These are phyloP conservation scores for Anoura caudifer DNA, from an alignment of 2,113 vertebrate species.

Conservation along the genomic window DNA sequence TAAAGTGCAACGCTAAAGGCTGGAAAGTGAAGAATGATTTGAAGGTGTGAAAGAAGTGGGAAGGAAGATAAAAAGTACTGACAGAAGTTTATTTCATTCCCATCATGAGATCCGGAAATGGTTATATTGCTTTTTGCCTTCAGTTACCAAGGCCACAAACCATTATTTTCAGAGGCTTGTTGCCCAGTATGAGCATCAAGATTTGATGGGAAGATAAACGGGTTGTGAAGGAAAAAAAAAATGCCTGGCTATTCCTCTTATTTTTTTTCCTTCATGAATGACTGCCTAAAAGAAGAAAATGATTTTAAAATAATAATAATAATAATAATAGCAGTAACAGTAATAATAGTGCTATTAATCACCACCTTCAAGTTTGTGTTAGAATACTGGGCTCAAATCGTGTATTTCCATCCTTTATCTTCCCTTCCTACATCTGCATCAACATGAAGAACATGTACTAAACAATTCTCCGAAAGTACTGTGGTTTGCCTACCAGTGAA, in stretches of 20 bases:
- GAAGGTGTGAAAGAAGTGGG: slow-evolving; percentile 51
- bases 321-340: not conserved
- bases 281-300: not conserved
- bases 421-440: not conserved
- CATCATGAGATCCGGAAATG: slow-evolving; percentile 39
- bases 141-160: slow-evolving; percentile 58
- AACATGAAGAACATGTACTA: slow-evolving; percentile 26
- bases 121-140: slow-evolving; percentile 44
- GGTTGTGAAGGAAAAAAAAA: slow-evolving; percentile 34
- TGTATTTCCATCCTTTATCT: not conserved
- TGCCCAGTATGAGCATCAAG: slow-evolving; percentile 27
- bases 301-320: not conserved
- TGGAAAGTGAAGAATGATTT: slow-evolving; percentile 50
- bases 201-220: slow-evolving; percentile 63
- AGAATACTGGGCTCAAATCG: not conserved
- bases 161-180: slow-evolving; percentile 62
- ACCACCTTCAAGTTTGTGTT: slow-evolving; percentile 13
- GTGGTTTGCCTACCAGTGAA: not conserved
- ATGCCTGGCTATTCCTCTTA: not conserved
- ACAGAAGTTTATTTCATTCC: slow-evolving; percentile 69
- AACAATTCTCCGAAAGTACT: slow-evolving; percentile 46
- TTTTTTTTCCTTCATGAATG: slow-evolving; percentile 21
- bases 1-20: slow-evolving; percentile 44
- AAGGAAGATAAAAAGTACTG: slow-evolving; percentile 62
- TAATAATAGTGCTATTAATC: not conserved